Percentiles rank a stretch among this genome's conserved stretches.
phyloP scores from a whole-genome alignment of 1,140 invertebrate genomes.

The Heliconius hermathena region DNA sequence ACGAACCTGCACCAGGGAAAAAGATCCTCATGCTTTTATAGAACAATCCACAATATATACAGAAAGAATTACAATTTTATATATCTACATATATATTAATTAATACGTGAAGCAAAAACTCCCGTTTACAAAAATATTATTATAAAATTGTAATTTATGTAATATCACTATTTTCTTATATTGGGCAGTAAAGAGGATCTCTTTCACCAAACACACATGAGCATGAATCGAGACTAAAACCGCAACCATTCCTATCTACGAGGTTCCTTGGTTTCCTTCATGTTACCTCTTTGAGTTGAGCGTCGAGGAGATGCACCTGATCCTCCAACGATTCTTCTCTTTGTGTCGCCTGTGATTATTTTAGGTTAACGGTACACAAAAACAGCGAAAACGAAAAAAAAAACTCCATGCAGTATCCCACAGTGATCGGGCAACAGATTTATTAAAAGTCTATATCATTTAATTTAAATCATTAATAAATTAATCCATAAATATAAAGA shows the following conservation, averaged over 20 bases:
- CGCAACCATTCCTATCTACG: conserved; percentile 71
- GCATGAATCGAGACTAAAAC: conserved; percentile 66
- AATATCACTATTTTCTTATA: no score
- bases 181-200: conserved; percentile 40
- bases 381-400: conserved; percentile 63
- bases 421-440: conserved; percentile 14
- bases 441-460: neutral
- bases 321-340: conserved; percentile 97
- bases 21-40: conserved; percentile 44
- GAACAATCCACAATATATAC: conserved; percentile 10
- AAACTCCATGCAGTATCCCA: conserved; percentile 69
- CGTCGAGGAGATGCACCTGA: conserved; percentile 95
- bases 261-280: conserved; percentile 37
- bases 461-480: neutral
- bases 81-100: neutral
- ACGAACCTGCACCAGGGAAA: conserved; percentile 65
- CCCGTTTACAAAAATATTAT: no score
- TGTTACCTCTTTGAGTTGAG: conserved; percentile 96
- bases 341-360: conserved; percentile 91
- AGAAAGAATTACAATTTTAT: neutral
- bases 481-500: neutral
- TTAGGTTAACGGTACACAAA: conserved; percentile 70
- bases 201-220: conserved; percentile 61
- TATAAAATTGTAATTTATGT: no score
- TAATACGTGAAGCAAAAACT: neutral